These are phyloP conservation scores for Conger conger DNA, from an alignment of 2,113 vertebrate species.

Conservation along the genomic window DNA sequence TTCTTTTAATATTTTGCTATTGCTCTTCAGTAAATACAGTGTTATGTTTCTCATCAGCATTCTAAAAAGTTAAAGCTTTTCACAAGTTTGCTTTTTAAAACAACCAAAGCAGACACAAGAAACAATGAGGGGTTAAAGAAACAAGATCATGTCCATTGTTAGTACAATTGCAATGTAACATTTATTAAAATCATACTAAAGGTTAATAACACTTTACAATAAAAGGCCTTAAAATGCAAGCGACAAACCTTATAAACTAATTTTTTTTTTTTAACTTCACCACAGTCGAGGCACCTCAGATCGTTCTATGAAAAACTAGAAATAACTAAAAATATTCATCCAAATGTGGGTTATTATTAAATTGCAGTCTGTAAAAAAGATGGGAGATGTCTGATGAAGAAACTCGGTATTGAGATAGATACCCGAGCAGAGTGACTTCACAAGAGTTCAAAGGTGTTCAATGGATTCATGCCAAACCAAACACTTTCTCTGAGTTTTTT, in stretches of 20 bases:
- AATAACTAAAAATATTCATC: not conserved
- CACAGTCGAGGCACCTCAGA: conserved; percentile 2
- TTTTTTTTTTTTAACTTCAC: too few species aligned
- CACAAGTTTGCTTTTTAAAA: conserved; percentile 71
- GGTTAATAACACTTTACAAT: conserved; percentile 88
- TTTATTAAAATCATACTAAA: conserved; percentile 95
- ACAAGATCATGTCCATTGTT: conserved; percentile 94
- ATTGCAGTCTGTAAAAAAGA: not conserved
- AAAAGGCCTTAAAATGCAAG: conserved; percentile 43
- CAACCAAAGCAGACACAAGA: conserved; percentile 73
- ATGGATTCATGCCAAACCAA: not conserved
- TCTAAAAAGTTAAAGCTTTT: conserved; percentile 74
- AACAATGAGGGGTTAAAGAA: conserved; percentile 85
- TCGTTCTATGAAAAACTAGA: not conserved
- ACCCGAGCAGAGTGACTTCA: not conserved
- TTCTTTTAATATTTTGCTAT: conserved; percentile 71
- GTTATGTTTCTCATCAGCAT: conserved; percentile 76
- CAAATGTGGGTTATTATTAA: not conserved
- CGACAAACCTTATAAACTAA: not conserved
- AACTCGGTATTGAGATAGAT: not conserved
- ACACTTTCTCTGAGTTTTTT: not conserved
- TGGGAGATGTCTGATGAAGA: not conserved
- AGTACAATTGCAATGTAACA: conserved; percentile 96
- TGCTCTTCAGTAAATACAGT: conserved; percentile 75
- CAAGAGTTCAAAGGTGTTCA: conserved; percentile 58